Evolutionary conservation across 2,797 vertebrate genomes (phyloP).

Genomic region (Muraenolepis orangiensis): DNA sequence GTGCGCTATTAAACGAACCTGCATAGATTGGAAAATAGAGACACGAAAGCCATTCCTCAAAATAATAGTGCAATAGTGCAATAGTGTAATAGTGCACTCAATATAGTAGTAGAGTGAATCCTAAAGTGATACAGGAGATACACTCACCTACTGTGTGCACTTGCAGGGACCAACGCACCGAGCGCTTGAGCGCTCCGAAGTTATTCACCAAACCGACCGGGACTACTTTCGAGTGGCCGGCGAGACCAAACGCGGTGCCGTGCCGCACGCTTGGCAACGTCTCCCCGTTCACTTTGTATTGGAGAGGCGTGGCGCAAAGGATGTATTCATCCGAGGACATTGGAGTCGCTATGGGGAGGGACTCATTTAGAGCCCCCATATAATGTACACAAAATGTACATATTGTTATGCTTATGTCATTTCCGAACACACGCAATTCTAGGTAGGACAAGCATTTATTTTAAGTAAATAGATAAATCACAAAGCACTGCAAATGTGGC

Average conservation of each 20-base stretch:
- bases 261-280: too few species aligned
- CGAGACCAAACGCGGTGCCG: too few species aligned
- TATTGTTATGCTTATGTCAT: neutral
- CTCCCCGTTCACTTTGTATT: too few species aligned
- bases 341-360: neutral
- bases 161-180: slow-evolving; percentile 58
- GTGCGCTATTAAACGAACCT: slow-evolving; percentile 1
- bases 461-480: neutral
- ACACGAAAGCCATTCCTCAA: neutral
- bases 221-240: slow-evolving; percentile 72
- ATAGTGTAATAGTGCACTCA: too few species aligned
- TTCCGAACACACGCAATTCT: neutral
- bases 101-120: neutral
- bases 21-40: neutral
- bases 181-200: slow-evolving; percentile 6
- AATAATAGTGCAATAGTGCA: too few species aligned
- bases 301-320: too few species aligned
- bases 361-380: neutral
- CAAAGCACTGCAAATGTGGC: neutral
- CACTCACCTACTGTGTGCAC: slow-evolving; percentile 68
- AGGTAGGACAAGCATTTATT: neutral
- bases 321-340: slow-evolving; percentile 41
- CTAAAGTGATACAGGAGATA: neutral
- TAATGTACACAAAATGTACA: neutral
- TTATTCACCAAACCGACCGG: slow-evolving; percentile 60